phyloP scores from a whole-genome alignment of 2,797 vertebrate species.

The Xiphorhynchus erythropygius region DNA sequence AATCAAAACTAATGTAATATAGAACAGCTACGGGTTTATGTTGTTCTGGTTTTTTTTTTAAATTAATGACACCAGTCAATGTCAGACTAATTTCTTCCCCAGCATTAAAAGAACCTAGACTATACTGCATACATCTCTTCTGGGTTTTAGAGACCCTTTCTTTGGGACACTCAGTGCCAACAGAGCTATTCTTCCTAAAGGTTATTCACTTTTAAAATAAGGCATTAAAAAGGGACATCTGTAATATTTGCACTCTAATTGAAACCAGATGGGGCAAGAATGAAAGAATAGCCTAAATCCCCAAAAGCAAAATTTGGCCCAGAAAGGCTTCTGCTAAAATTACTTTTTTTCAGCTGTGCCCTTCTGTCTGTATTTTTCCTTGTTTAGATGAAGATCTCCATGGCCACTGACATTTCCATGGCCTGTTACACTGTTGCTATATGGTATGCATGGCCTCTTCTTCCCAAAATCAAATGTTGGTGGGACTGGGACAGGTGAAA shows the following conservation, averaged over 20 bases:
- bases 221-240: background rate
- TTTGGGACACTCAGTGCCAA: background rate
- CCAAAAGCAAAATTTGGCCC: background rate
- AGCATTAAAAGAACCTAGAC: background rate
- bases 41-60: background rate
- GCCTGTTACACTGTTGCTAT: background rate
- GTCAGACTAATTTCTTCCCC: background rate
- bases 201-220: background rate
- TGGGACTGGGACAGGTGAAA: background rate
- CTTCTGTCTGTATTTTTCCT: background rate
- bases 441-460: accelerated
- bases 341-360: background rate
- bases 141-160: background rate
- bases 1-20: background rate
- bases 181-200: background rate
- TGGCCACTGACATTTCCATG: background rate
- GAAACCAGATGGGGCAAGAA: background rate
- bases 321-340: background rate
- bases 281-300: background rate
- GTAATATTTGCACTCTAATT: background rate
- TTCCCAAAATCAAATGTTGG: background rate
- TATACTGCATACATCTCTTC: background rate
- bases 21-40: background rate
- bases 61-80: background rate
- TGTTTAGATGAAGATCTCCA: background rate